A percentile compares a stretch with the other conserved stretches of the same genome.
phyloP scores from a whole-genome alignment of 2,113 vertebrate species.

The Tragelaphus scriptus region DNA sequence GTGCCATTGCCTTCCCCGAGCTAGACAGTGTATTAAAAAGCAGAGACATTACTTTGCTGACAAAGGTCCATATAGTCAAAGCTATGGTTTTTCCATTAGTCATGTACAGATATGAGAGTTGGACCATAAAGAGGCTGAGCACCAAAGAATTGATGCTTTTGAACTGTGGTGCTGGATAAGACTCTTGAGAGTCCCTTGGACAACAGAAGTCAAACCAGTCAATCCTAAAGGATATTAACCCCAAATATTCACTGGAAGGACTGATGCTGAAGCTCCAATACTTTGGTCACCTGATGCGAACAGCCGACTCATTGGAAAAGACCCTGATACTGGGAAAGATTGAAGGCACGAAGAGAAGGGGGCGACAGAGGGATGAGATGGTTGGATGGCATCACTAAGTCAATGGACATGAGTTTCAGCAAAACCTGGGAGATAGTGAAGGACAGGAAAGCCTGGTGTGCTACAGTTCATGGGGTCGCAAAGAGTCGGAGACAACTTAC shows the following conservation, averaged over 20 bases:
- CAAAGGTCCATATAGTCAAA: background rate
- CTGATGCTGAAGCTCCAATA: background rate
- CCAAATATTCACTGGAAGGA: background rate
- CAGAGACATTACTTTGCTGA: background rate
- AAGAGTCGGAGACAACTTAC: background rate
- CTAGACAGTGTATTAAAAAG: background rate
- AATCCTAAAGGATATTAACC: background rate
- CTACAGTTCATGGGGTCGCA: background rate
- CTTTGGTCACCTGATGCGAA: background rate
- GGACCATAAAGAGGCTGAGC: background rate
- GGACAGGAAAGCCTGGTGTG: background rate
- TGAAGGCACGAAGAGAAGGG: background rate
- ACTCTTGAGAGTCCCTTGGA: background rate
- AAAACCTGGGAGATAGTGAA: background rate
- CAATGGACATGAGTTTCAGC: background rate
- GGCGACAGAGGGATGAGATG: background rate
- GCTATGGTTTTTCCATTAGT: background rate
- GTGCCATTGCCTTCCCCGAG: too few species aligned
- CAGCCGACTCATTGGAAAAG: background rate
- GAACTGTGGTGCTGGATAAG: background rate
- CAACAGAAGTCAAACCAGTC: background rate
- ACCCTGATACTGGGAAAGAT: background rate
- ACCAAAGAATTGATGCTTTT: background rate
- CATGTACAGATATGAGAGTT: background rate
- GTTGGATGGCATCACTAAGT: background rate